phyloP scores from a whole-genome alignment of 2,888 invertebrate species.

The Dolichopus griseipennis region DNA sequence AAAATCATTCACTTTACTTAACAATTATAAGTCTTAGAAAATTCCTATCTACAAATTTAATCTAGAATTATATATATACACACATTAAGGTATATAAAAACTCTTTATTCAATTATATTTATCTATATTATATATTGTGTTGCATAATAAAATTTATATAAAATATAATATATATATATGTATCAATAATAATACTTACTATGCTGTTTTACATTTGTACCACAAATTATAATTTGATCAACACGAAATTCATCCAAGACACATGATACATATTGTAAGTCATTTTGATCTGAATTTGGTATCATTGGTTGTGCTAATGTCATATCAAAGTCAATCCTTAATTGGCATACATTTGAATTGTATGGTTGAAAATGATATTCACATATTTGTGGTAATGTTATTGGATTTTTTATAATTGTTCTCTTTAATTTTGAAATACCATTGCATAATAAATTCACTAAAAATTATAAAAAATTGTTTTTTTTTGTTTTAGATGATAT shows the following conservation, averaged over 20 bases:
- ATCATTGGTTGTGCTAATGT: constrained; percentile 30
- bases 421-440: constrained; percentile 33
- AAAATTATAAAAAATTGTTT: constrained; percentile 4
- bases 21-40: no score
- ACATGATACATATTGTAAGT: constrained; percentile 20
- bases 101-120: no score
- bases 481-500: background rate
- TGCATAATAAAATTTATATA: no score
- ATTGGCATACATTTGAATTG: constrained; percentile 36
- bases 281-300: constrained; percentile 27
- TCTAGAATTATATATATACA: no score
- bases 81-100: no score
- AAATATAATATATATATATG: no score
- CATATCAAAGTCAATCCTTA: constrained; percentile 35
- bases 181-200: constrained; percentile 38
- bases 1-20: no score
- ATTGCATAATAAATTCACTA: constrained; percentile 37
- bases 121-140: no score
- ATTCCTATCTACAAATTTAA: no score
- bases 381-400: constrained; percentile 25
- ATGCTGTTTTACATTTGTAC: constrained; percentile 56
- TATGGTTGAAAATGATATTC: constrained; percentile 35
- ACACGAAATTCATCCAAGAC: constrained; percentile 31
- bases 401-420: constrained; percentile 35
- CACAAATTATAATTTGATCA: constrained; percentile 45